Percentiles rank a stretch among this genome's conserved stretches.
Evolutionary conservation across 2,113 vertebrate species (phyloP).

Genomic region (Acanthisitta chloris): DNA sequence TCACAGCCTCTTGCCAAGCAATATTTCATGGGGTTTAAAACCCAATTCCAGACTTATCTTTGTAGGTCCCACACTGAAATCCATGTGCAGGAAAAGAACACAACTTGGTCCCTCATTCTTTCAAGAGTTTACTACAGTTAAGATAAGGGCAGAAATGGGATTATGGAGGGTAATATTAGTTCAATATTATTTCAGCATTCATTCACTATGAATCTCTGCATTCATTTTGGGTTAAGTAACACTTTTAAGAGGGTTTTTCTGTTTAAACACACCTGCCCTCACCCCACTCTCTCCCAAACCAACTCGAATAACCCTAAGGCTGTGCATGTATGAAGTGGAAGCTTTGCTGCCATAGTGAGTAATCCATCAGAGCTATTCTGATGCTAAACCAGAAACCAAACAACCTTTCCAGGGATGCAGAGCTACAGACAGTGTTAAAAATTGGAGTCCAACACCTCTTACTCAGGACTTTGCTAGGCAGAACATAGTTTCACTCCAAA

Average conservation of each 20-base stretch:
- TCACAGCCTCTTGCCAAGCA: not conserved
- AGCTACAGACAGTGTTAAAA: not conserved
- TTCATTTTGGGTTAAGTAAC: not conserved
- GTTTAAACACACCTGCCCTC: not conserved
- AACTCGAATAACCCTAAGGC: accelerated
- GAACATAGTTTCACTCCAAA: slow-evolving; percentile 39
- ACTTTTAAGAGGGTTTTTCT: not conserved
- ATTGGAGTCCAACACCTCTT: not conserved
- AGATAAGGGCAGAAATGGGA: not conserved
- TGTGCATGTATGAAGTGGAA: accelerated
- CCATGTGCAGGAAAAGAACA: accelerated
- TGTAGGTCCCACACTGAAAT: not conserved
- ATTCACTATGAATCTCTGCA: accelerated
- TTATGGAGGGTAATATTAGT: accelerated
- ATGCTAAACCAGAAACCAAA: not conserved
- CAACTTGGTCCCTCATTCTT: not conserved
- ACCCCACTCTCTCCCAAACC: not conserved
- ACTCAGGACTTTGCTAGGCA: slow-evolving; percentile 3
- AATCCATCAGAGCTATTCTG: not conserved
- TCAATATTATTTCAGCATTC: accelerated
- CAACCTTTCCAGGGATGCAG: not conserved
- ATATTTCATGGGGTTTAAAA: not conserved
- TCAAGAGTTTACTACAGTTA: accelerated
- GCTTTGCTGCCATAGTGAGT: not conserved
- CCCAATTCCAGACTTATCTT: not conserved